A percentile compares a stretch with the other conserved stretches of the same genome.
Conservation (phyloP, 2,888 invertebrate species). For the Idaea aversata region DNA sequence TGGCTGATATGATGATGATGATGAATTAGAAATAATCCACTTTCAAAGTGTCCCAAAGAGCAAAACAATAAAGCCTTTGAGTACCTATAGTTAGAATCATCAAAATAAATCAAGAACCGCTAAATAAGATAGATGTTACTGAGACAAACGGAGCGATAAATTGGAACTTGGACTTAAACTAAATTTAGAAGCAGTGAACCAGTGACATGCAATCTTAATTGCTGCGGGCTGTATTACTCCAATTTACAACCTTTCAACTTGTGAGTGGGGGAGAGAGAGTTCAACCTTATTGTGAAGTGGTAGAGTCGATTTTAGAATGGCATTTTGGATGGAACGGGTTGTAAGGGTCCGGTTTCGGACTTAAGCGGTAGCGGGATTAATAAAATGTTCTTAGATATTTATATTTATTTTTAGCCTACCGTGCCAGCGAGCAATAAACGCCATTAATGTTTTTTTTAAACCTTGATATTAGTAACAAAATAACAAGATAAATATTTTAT, state of each 20-base stretch:
- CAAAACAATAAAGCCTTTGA: conserved; percentile 6
- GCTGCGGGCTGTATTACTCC: conserved; percentile 52
- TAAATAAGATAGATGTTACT: conserved; percentile 35
- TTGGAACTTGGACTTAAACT: conserved; percentile 53
- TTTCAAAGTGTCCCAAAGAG: not conserved
- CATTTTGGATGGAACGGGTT: conserved; percentile 22
- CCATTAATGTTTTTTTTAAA: no score
- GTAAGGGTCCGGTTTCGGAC: conserved; percentile 26
- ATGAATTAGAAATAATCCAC: no score
- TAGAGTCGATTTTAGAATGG: conserved; percentile 29
- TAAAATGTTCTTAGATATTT: not conserved
- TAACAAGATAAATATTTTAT: no score
- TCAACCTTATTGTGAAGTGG: conserved; percentile 24
- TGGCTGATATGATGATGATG: no score
- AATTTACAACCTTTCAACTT: conserved; percentile 52
- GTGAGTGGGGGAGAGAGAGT: conserved; percentile 22
- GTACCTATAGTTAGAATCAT: not conserved
- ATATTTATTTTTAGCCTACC: no score
- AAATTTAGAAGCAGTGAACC: conserved; percentile 56
- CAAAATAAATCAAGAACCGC: conserved; percentile 14
- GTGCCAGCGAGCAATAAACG: no score
- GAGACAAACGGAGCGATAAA: conserved; percentile 55
- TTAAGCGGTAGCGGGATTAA: not conserved
- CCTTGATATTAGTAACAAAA: no score
- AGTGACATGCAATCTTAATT: conserved; percentile 72